Base-by-base conservation (phyloP, 2,797 vertebrate genomes). In the Argya squamiceps region DNA sequence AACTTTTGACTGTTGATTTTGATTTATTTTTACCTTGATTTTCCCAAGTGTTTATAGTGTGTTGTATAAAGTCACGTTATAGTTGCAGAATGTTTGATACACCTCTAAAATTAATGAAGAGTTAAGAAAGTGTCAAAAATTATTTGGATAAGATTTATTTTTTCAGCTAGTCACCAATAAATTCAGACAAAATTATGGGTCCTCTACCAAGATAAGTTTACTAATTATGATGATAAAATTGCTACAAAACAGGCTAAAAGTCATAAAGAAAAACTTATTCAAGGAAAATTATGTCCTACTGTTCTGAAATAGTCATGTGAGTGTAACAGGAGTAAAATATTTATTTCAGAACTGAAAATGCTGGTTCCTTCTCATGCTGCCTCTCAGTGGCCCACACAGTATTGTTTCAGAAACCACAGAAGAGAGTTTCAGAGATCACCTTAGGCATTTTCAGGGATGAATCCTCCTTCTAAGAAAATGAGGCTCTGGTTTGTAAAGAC, bases 11-110 rank as follows among this genome's bases (percentile, higher is more conserved):
- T 56, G 9, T 19, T 43, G 27, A 59, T 79, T 87, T 89, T 63
- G 13, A 62, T 18, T 64, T 2, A 7, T 21, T 84, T 76, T 91
- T 82, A 41, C 39, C 37, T 78, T 47, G 52, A 79, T 47, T 84
- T 84, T 73, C 23, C 29, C 6, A 62, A 30, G 36, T 46, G 5
- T 43, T 68, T 71, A 34, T 30, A 12, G 9, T 4, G 11, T 24
- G 6, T 22, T 73, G 6, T 11, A 14, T 50, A 52, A 73, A 92
- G 4, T 11, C 34, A 52, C 5, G 1, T 0, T 0, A 44, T 39
- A 14, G 7, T 59, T 74, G 3, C 30, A 78, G 34, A 83, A 49
- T 43, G 6, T 9, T 86, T 94, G 58, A 59, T 74, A 29, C 9
- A 34, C 22, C 14, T 52, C n/a, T 82, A 52, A 74, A 80, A 67